Conservation (phyloP, 2,113 vertebrate species). For the Xenopus laevis region DNA sequence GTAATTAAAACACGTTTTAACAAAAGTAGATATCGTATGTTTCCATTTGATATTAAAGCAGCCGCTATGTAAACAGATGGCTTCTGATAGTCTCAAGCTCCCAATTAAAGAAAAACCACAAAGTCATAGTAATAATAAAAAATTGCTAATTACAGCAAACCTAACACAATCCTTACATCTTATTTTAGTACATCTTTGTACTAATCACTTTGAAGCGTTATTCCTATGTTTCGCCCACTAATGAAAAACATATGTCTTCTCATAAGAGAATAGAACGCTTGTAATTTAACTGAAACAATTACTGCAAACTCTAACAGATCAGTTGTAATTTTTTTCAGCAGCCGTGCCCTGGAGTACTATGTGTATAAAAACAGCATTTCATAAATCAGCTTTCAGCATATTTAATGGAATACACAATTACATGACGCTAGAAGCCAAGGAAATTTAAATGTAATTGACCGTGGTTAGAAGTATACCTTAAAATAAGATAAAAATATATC, state of each 20-base stretch:
- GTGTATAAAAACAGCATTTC: slow-evolving; percentile 37
- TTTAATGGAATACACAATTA: slow-evolving; percentile 50
- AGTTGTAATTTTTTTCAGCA: slow-evolving; percentile 28
- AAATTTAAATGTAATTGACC: slow-evolving; percentile 48
- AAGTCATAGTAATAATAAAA: slow-evolving; percentile 35
- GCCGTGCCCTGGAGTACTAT: slow-evolving; percentile 21
- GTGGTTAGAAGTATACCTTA: slow-evolving; percentile 52
- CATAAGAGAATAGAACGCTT: slow-evolving; percentile 47
- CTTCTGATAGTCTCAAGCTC: slow-evolving; percentile 37
- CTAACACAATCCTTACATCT: slow-evolving; percentile 38
- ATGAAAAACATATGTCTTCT: slow-evolving; percentile 44
- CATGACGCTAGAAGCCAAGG: slow-evolving; percentile 36
- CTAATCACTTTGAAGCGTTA: slow-evolving; percentile 35
- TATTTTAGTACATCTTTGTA: slow-evolving; percentile 42
- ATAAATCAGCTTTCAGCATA: slow-evolving; percentile 45
- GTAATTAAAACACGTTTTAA: slow-evolving; percentile 57
- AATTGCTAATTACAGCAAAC: slow-evolving; percentile 41
- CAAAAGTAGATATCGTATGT: slow-evolving; percentile 47
- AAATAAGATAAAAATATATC: slow-evolving; percentile 58
- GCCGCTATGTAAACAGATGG: slow-evolving; percentile 48
- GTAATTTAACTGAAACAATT: slow-evolving; percentile 59
- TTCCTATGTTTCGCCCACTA: slow-evolving; percentile 27
- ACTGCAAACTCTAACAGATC: slow-evolving; percentile 37
- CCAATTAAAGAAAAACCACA: slow-evolving; percentile 40
- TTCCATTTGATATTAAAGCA: slow-evolving; percentile 44